Base-by-base conservation (phyloP, 2,797 vertebrate species). In the Schizothorax lantsangensis region DNA sequence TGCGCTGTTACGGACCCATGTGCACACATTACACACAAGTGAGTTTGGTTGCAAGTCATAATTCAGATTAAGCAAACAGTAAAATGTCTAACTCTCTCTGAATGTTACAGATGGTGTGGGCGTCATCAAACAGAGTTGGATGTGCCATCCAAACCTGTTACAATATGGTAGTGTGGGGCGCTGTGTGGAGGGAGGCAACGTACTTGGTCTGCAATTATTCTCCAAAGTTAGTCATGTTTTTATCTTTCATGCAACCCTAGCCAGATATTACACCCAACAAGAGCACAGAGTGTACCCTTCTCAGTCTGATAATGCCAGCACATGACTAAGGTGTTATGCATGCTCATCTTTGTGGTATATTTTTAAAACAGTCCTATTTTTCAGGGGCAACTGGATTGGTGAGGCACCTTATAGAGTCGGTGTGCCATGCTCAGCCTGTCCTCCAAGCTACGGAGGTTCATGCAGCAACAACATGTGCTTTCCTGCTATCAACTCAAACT, bases 11-110 rank as follows among this genome's bases (percentile, higher is more conserved):
- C 2, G 97, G 97, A 85, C 96, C 97, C 84, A 97, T 97, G 96
- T 98, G 97, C 89, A 97, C 97, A 88, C 97, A 98, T 92, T 97
- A 98, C 89, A 98, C 97, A 47, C 97, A 98, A 96, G 97, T 98
- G 92, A 91, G 72, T 71, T 57, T 66, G 49, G 2, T 6, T 43
- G 14, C 75, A 43, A 59, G 3, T 66, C 30, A 77, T 23, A 43
- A 68, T 83, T 86, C 74, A 36, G 43, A 49, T 38, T 33, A 79
- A 49, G 36, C 43, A 5, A 80, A 23, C 12, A 26, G 23, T 85
- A 15, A 72, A 49, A 77, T 68, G 45, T 68, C 10, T 78, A 38
- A 79, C 2, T 0, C n/a, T n/a, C 14, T 59, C 30, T 88, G 45
- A 62, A 69, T 62, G 38, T 84, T 93, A 86, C 92, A 98, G 97